Conservation (phyloP, 2,113 vertebrate species). For the Paradoxurus hermaphroditus region DNA sequence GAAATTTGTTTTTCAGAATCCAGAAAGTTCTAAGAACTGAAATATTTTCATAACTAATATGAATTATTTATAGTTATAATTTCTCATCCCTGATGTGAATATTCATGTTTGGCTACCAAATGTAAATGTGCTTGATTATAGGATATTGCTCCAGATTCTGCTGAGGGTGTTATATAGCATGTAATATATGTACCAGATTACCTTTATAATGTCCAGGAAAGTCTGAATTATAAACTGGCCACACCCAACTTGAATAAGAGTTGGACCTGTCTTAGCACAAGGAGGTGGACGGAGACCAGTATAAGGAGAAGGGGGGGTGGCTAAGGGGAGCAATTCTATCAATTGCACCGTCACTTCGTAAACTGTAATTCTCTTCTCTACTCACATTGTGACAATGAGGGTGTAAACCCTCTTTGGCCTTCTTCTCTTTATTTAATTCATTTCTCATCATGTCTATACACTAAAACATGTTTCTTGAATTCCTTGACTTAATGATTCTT, state of each 20-base stretch:
- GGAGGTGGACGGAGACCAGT: not conserved
- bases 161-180: not conserved
- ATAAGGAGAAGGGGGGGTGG: not conserved
- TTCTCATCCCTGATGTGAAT: not conserved
- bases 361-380: not conserved
- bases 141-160: not conserved
- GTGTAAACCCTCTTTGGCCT: not conserved
- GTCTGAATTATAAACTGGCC: not conserved
- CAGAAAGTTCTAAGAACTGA: not conserved
- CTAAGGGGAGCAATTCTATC: not conserved
- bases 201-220: not conserved
- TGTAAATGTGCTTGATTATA: not conserved
- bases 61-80: constrained; percentile 2
- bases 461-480: not conserved
- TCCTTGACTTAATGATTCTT: not conserved
- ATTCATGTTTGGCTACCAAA: not conserved
- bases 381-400: not conserved
- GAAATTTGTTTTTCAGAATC: not conserved
- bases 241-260: not conserved
- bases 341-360: not conserved
- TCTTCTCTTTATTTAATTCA: not conserved
- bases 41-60: not conserved
- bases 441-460: not conserved
- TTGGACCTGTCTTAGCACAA: not conserved
- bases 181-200: not conserved